These are phyloP conservation scores for Erpobdella octoculata DNA, from an alignment of 2,888 invertebrate species.

Conservation along the genomic window DNA sequence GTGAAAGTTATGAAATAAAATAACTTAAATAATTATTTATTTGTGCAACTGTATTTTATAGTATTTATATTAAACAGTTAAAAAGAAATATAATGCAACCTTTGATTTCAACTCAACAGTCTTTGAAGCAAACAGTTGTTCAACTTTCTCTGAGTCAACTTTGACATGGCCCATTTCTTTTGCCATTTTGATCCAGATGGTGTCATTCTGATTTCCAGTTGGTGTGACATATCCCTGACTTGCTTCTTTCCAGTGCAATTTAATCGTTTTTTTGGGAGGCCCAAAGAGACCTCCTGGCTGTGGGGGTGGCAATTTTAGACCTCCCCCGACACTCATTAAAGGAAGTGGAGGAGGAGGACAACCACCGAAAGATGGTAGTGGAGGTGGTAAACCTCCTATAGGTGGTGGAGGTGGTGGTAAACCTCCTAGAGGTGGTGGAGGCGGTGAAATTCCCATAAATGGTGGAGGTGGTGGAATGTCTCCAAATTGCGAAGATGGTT, in stretches of 20 bases:
- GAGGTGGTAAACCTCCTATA: constrained; percentile 27
- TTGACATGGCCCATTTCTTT: constrained; percentile 55
- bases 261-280: constrained; percentile 73
- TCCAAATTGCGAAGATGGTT: constrained; percentile 35
- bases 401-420: constrained; percentile 34
- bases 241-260: constrained; percentile 90
- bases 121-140: constrained; percentile 90
- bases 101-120: constrained; percentile 89
- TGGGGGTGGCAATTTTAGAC: constrained; percentile 40
- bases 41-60: background rate
- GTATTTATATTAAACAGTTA: background rate
- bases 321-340: constrained; percentile 39
- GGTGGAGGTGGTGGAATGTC: constrained; percentile 36
- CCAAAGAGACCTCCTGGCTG: constrained; percentile 38
- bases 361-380: no score
- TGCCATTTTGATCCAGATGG: constrained; percentile 47
- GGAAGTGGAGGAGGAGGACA: constrained; percentile 42
- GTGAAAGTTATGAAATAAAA: background rate
- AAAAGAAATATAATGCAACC: constrained; percentile 56
- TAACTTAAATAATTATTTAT: background rate
- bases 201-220: constrained; percentile 40
- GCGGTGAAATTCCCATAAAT: constrained; percentile 41
- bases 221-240: constrained; percentile 39
- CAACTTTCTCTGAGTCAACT: constrained; percentile 83
- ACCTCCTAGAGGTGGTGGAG: constrained; percentile 39